Percentiles rank a stretch among this genome's conserved stretches.
Evolutionary conservation across 2,888 invertebrate genomes (phyloP).

Genomic region (Latrodectus elegans): DNA sequence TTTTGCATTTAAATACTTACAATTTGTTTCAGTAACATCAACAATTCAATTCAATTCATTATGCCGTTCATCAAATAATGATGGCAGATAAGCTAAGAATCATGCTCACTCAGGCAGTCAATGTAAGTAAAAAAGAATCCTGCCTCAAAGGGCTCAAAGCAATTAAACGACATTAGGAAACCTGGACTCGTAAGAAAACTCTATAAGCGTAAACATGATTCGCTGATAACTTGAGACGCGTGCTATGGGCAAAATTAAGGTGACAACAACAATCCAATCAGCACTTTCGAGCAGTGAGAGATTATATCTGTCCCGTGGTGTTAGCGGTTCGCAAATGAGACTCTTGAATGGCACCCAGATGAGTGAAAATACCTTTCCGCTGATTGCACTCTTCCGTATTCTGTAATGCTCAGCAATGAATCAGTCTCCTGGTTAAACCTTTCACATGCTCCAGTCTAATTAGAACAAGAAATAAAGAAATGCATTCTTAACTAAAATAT

Average conservation of each 20-base stretch:
- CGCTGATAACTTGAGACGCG: neutral
- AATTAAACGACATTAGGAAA: neutral
- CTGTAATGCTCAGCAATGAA: no score
- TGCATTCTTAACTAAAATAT: no score
- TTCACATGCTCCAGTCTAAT: no score
- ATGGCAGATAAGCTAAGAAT: no score
- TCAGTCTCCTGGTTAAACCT: no score
- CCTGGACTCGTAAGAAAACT: neutral
- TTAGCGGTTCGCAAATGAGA: slow-evolving; percentile 34
- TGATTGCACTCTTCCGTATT: neutral
- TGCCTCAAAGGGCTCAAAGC: neutral
- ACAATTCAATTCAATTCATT: no score
- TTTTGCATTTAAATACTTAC: no score
- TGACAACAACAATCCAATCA: slow-evolving; percentile 63
- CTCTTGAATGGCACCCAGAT: slow-evolving; percentile 4
- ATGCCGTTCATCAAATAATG: no score
- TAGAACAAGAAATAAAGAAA: no score
- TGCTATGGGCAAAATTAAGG: slow-evolving; percentile 11
- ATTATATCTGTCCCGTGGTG: slow-evolving; percentile 26
- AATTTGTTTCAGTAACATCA: no score
- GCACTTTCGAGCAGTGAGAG: slow-evolving; percentile 15
- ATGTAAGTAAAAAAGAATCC: neutral
- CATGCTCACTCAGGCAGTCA: no score
- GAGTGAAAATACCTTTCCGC: neutral
- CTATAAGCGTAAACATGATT: neutral